These are phyloP conservation scores for Aplysina aerophoba DNA, from an alignment of 37 sponge, comb jelly and placozoan species.

Conservation along the genomic window DNA sequence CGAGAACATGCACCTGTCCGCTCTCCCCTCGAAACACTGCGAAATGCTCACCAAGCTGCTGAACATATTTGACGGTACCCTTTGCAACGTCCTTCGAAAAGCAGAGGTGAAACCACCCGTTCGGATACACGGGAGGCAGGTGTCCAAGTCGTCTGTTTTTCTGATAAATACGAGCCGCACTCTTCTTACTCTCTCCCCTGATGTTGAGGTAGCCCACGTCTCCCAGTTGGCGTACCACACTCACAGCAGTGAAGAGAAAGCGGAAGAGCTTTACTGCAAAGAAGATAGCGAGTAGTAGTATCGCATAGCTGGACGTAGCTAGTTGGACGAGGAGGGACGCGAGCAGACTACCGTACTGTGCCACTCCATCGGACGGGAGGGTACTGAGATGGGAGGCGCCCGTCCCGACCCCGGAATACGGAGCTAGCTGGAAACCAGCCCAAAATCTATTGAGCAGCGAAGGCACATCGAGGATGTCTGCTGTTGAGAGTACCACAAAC, in stretches of 20 bases:
- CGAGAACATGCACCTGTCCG: constrained; percentile 49
- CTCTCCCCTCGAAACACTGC: constrained; percentile 73
- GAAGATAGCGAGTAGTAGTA: too few species aligned
- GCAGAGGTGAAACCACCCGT: constrained; percentile 67
- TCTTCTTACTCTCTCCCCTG: constrained; percentile 9
- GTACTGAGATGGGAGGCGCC: too few species aligned
- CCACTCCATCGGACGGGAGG: too few species aligned
- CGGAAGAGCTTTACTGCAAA: neutral
- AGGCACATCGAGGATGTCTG: too few species aligned
- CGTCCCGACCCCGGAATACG: too few species aligned
- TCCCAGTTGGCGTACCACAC: constrained; percentile 28
- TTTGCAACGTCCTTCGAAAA: constrained; percentile 34
- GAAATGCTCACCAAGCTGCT: constrained; percentile 53
- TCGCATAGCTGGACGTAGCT: too few species aligned
- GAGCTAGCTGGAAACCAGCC: too few species aligned
- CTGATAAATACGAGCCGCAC: constrained; percentile 23
- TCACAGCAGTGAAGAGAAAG: neutral
- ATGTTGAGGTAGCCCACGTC: constrained; percentile 41
- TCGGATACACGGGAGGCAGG: constrained; percentile 62
- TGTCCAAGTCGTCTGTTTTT: constrained; percentile 31
- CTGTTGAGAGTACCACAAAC: too few species aligned
- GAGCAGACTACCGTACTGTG: too few species aligned
- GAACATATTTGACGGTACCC: constrained; percentile 30
- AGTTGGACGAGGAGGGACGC: too few species aligned
- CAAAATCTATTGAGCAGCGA: too few species aligned